phyloP scores from a whole-genome alignment of 1,140 invertebrate species.

The Orchestia grillus region DNA sequence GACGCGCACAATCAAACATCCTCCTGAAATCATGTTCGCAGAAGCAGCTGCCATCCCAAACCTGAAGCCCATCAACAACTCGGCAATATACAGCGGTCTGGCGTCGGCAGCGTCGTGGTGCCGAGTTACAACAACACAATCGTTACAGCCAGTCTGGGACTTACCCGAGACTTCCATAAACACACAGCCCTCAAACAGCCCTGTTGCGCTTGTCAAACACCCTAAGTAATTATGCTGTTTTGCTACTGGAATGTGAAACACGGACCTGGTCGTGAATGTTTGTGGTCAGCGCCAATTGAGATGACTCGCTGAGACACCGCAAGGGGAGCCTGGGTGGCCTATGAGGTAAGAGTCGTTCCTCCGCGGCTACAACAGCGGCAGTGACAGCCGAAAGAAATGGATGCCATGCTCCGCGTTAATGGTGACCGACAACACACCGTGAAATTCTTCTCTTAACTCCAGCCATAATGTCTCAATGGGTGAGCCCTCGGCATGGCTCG shows the following conservation, averaged over 20 bases:
- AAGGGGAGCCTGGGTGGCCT: slow-evolving; percentile 25
- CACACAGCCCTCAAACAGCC: neutral
- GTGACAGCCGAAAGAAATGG: neutral
- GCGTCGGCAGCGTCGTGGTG: neutral
- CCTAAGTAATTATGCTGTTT: slow-evolving; percentile 26
- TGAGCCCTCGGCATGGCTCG: neutral
- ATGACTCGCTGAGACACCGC: neutral
- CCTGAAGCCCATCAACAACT: no score
- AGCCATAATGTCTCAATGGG: neutral
- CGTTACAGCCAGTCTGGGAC: neutral
- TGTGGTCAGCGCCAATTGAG: slow-evolving; percentile 17
- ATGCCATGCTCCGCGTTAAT: neutral
- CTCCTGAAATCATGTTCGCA: no score
- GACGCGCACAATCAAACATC: no score
- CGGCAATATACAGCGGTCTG: no score
- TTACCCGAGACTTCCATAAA: neutral
- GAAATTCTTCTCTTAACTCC: slow-evolving; percentile 3
- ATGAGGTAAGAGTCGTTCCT: neutral
- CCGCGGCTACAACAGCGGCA: neutral
- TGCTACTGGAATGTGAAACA: slow-evolving; percentile 38
- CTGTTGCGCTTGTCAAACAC: slow-evolving; percentile 26
- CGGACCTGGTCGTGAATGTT: slow-evolving; percentile 6
- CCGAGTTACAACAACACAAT: neutral
- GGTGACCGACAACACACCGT: neutral
- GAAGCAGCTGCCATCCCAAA: no score